These are phyloP conservation scores for Ectemnius cavifrons DNA, from an alignment of 2,888 invertebrate genomes.

Conservation along the genomic window DNA sequence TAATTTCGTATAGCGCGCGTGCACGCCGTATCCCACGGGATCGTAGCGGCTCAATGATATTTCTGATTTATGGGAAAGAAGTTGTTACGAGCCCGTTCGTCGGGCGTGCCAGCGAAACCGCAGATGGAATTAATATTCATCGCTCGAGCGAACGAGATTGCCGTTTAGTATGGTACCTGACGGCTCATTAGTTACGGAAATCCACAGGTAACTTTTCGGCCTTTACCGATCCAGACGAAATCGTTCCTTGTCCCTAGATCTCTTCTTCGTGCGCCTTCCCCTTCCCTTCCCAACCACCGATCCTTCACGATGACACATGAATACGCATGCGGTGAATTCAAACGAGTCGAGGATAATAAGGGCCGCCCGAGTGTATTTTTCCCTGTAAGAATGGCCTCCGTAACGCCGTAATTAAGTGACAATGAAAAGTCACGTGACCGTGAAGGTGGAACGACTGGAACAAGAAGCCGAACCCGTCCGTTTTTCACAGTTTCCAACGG, in stretches of 20 bases:
- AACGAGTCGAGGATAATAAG: constrained; percentile 26
- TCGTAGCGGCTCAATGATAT: constrained; percentile 4
- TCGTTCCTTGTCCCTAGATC: neutral
- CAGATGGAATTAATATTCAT: constrained; percentile 44
- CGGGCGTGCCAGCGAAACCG: constrained; percentile 7
- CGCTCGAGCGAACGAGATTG: constrained; percentile 26
- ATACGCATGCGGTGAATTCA: constrained; percentile 26
- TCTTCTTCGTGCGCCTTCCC: neutral
- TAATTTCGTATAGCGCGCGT: neutral
- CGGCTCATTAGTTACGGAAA: constrained; percentile 40
- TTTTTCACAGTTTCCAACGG: too few species aligned
- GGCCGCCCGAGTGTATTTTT: neutral
- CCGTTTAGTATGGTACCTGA: constrained; percentile 21
- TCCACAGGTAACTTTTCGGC: constrained; percentile 17
- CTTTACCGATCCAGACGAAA: neutral
- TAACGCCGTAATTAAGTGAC: constrained; percentile 39
- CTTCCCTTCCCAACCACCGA: too few species aligned
- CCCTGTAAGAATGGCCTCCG: too few species aligned
- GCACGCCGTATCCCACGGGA: too few species aligned
- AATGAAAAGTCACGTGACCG: constrained; percentile 9
- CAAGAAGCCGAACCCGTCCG: too few species aligned
- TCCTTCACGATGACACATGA: constrained; percentile 14
- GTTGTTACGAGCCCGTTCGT: constrained; percentile 1
- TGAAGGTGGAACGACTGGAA: too few species aligned
- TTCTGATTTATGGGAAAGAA: constrained; percentile 34